A percentile compares a stretch with the other conserved stretches of the same genome.
phyloP scores from a whole-genome alignment of 53 echinoderm and acorn worm genomes.

The Holothuria leucospilota region DNA sequence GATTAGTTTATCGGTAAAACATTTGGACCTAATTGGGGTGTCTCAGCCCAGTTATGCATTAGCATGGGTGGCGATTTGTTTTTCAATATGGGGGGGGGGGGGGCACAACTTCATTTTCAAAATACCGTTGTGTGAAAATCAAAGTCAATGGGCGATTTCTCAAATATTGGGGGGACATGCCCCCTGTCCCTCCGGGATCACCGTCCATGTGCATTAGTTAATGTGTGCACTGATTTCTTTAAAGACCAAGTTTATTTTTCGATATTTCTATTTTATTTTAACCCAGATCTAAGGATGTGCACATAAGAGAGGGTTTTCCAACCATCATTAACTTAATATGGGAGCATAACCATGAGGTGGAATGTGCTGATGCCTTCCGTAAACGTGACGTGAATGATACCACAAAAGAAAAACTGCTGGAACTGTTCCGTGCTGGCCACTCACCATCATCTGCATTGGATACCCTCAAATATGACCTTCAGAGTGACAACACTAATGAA shows the following conservation, averaged over 20 bases:
- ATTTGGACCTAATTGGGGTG: no score
- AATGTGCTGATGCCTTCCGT: constrained; percentile 43
- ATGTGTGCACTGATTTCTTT: constrained; percentile 10
- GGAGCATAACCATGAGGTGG: constrained; percentile 49
- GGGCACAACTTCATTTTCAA: no score
- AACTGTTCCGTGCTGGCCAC: constrained; percentile 41
- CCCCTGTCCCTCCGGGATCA: no score
- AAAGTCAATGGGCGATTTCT: no score
- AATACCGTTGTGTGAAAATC: neutral
- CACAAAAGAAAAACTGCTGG: constrained; percentile 31
- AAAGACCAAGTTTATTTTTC: neutral
- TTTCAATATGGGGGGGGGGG: no score
- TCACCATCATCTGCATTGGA: constrained; percentile 42
- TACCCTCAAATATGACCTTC: constrained; percentile 45
- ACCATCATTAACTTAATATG: constrained; percentile 37
- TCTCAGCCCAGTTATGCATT: no score
- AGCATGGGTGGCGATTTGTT: no score
- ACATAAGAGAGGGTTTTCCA: constrained; percentile 56
- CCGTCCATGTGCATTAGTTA: constrained; percentile 2
- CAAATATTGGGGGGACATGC: no score
- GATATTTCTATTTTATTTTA: neutral
- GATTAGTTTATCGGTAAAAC: no score
- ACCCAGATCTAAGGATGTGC: constrained; percentile 36
- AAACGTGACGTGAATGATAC: constrained; percentile 30
- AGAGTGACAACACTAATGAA: constrained; percentile 9